Evolutionary conservation across 2,797 vertebrate species (phyloP).

Genomic region (Cryptoprocta ferox): DNA sequence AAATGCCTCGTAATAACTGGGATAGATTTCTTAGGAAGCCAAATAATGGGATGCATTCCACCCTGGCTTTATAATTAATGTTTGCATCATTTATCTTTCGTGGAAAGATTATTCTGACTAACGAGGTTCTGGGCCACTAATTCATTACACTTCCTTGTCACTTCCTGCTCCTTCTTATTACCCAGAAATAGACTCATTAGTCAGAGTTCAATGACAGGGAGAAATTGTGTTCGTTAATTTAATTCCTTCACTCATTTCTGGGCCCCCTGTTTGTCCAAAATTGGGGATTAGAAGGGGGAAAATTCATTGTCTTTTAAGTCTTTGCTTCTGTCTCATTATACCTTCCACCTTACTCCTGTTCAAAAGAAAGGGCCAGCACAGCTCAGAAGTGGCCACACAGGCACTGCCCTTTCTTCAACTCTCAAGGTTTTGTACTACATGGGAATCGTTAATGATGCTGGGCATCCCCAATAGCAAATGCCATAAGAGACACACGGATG

Average conservation of each 20-base stretch:
- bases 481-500: not conserved
- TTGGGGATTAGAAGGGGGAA: constrained; percentile 74
- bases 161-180: constrained; percentile 91
- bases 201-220: constrained; percentile 91
- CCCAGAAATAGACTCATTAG: constrained; percentile 92
- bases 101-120: constrained; percentile 92
- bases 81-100: constrained; percentile 90
- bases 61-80: constrained; percentile 89
- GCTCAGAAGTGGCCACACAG: fast-evolving
- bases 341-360: not conserved
- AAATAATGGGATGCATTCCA: constrained; percentile 86
- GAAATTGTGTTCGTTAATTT: constrained; percentile 90
- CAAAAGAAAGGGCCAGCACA: not conserved
- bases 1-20: constrained; percentile 79
- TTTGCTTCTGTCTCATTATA: not conserved
- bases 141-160: constrained; percentile 90
- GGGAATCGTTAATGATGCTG: not conserved
- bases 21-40: constrained; percentile 83
- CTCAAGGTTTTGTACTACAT: not conserved
- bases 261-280: constrained; percentile 82
- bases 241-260: constrained; percentile 86
- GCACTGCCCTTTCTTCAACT: not conserved
- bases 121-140: constrained; percentile 91
- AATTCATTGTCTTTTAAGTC: not conserved
- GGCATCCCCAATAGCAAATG: fast-evolving